Conservation (phyloP, 2,888 invertebrate genomes). For the Drosophila lutescens region DNA sequence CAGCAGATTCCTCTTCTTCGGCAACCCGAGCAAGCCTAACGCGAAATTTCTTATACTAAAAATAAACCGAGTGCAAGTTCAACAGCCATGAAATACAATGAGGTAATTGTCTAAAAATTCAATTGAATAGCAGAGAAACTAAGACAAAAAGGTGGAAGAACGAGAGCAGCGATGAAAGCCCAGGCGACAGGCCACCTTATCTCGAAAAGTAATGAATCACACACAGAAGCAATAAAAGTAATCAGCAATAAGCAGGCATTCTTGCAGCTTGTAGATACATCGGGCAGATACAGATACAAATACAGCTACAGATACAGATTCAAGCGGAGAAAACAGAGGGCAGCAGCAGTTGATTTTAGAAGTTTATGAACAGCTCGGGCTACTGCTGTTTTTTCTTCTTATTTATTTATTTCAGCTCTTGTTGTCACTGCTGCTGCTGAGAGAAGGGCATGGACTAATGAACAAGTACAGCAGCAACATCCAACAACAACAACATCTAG, state of each 20-base stretch:
- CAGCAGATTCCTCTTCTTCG: not conserved
- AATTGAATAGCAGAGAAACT: constrained; percentile 41
- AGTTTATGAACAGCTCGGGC: constrained; percentile 39
- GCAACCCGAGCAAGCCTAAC: constrained; percentile 28
- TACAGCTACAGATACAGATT: constrained; percentile 30
- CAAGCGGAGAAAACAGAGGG: constrained; percentile 34
- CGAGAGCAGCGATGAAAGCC: constrained; percentile 14
- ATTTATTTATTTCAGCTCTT: not conserved
- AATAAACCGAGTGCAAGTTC: constrained; percentile 41
- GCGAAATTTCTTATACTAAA: constrained; percentile 23
- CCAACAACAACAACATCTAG: constrained; percentile 10
- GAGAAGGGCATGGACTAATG: constrained; percentile 45
- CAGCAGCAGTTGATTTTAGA: constrained; percentile 40
- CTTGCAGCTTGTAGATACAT: constrained; percentile 68
- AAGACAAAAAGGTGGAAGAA: constrained; percentile 10
- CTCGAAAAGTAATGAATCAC: constrained; percentile 70
- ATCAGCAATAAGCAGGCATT: constrained; percentile 68
- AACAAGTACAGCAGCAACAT: constrained; percentile 42
- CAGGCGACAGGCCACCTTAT: constrained; percentile 50
- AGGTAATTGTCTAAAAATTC: constrained; percentile 57
- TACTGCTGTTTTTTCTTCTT: constrained; percentile 26
- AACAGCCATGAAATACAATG: constrained; percentile 28
- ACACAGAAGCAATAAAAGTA: constrained; percentile 67
- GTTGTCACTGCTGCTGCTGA: constrained; percentile 4
- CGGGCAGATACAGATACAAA: constrained; percentile 41